Evolutionary conservation across 23 tunicate genomes (phyloP).

Genomic region (Ascidia mentula): DNA sequence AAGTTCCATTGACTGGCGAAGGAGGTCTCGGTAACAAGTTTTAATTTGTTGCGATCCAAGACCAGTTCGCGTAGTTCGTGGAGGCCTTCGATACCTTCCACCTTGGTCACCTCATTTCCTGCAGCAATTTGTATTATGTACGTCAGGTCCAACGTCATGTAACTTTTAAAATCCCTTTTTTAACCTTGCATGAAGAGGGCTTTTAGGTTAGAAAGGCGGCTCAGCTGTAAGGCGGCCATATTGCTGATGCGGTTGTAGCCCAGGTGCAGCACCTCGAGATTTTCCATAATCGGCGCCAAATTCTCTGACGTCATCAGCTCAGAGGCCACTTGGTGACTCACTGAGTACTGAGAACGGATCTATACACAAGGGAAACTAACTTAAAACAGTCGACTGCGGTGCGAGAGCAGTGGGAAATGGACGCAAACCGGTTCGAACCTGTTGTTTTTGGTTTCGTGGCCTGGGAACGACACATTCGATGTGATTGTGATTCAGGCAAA

Average conservation of each 20-base stretch:
- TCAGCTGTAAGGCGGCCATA: slow-evolving; percentile 78
- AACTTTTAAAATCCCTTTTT: not conserved
- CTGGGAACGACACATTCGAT: slow-evolving; percentile 82
- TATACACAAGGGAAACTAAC: not conserved
- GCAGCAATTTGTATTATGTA: not conserved
- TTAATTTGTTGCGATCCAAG: slow-evolving; percentile 84
- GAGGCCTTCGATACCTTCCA: slow-evolving; percentile 91
- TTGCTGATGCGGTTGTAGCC: slow-evolving; percentile 88
- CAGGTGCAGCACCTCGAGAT: slow-evolving; percentile 92
- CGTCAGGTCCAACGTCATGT: not conserved
- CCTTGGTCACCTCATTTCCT: slow-evolving; percentile 93
- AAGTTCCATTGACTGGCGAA: slow-evolving; percentile 86
- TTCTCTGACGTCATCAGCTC: slow-evolving; percentile 42
- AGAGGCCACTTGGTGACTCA: slow-evolving; percentile 36
- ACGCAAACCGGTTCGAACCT: slow-evolving; percentile 16
- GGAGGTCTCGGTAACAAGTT: slow-evolving; percentile 69
- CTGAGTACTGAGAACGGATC: slow-evolving; percentile 92
- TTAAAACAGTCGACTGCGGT: not conserved
- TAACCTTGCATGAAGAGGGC: slow-evolving; percentile 93
- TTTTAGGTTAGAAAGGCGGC: slow-evolving; percentile 70
- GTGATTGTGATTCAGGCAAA: slow-evolving; percentile 90
- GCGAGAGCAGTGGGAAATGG: not conserved
- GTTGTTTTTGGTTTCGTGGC: slow-evolving; percentile 53
- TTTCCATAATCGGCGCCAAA: slow-evolving; percentile 83
- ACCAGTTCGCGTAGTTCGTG: slow-evolving; percentile 88